These are phyloP conservation scores for Apamea monoglypha DNA, from an alignment of 2,888 invertebrate species.

Conservation along the genomic window DNA sequence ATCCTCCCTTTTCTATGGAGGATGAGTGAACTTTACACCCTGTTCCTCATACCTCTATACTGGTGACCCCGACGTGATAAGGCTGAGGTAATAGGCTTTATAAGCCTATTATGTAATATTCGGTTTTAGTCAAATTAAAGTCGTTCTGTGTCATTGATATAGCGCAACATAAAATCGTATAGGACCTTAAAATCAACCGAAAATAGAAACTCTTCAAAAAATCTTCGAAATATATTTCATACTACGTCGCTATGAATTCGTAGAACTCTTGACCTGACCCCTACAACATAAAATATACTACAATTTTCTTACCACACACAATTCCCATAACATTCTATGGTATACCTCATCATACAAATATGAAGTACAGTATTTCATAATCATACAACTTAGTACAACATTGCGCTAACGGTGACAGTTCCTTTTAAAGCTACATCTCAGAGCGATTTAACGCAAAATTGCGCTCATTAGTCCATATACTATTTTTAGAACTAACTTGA, in stretches of 20 bases:
- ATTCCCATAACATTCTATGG: neutral
- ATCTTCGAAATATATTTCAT: neutral
- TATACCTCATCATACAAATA: slow-evolving; percentile 37
- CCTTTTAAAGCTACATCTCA: slow-evolving; percentile 62
- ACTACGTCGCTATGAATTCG: neutral
- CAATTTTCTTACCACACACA: neutral
- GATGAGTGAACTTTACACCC: too few species aligned
- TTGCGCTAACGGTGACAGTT: slow-evolving; percentile 45
- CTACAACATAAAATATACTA: neutral
- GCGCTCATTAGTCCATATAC: slow-evolving; percentile 71
- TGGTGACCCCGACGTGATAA: too few species aligned
- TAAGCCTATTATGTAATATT: too few species aligned
- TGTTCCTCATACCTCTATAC: too few species aligned
- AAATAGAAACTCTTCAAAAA: neutral
- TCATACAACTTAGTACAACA: slow-evolving; percentile 30
- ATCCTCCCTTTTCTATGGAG: too few species aligned
- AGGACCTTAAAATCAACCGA: too few species aligned
- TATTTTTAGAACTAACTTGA: slow-evolving; percentile 72
- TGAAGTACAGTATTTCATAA: slow-evolving; percentile 50
- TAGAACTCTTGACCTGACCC: neutral
- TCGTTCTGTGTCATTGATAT: too few species aligned
- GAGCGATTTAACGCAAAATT: slow-evolving; percentile 71
- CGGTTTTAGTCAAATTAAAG: too few species aligned
- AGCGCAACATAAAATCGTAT: neutral
- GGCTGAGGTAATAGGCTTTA: too few species aligned